Base-by-base conservation (phyloP, 2,797 vertebrate species). In the Hafferia zeledoni region DNA sequence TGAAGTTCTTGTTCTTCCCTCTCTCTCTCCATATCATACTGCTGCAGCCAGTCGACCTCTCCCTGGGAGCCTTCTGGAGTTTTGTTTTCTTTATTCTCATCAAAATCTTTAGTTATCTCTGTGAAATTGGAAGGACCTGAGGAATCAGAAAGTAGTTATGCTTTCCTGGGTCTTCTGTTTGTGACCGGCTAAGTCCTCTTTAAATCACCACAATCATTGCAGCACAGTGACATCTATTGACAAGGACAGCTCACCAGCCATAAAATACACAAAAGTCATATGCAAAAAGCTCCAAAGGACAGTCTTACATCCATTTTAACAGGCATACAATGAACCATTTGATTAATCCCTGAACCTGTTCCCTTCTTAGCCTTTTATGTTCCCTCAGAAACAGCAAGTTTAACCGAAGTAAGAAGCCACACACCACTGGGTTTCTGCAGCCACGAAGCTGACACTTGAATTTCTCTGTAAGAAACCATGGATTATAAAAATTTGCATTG, bases 81-180 rank as follows among this genome's bases (percentile, higher is more conserved):
- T 98, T 99, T 99, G 97, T 99, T 99, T 98, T 99, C 99, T 96
- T 99, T 99, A 97, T 99, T 99, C 97, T 99, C 99, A 96, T 99
- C 99, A 98, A 99, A 98, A 96, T 98, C 98, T 94, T 98, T 99
- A 69, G 98, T 98, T 94, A 99, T 96, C 92, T 99, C 98, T 3
- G 97, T 83, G 95, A 98, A 98, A 96, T n/a, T 96, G 91, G 96
- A 78, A 95, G 97, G 95, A 97, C 97, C 98, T 98, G 82, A 96
- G 79, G 87, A 97, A 97, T 85, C 39, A 97, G 63, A 97, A 84
- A 96, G 92, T 15, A 88, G 70, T 88, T 69, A 80, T 5, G 35
- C 41, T 87, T 92, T 91, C 22, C 44, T 18, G 39, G 12, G 33
- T 52, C 37, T 81, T 81, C 78, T 64, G 69, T 71, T 90, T 70